Percentiles rank a stretch among this genome's conserved stretches.
These are phyloP conservation scores for Microtus californicus DNA, from an alignment of 2,797 vertebrate genomes.

Conservation along the genomic window DNA sequence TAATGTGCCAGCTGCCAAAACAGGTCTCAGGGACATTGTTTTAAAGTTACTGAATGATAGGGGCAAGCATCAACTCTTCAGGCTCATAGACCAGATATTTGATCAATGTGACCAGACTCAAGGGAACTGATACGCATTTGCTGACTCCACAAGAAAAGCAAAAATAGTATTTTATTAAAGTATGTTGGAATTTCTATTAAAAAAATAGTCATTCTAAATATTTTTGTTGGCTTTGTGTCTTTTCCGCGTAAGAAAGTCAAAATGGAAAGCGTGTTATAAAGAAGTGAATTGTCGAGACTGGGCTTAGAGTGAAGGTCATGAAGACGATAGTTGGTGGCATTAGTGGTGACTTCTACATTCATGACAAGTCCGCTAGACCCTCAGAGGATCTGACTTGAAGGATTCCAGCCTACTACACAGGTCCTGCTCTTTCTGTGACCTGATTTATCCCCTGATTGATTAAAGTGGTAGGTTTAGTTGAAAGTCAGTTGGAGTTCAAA, in stretches of 20 bases:
- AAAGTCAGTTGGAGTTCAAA: not conserved
- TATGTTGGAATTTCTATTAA: not conserved
- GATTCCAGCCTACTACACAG: not conserved
- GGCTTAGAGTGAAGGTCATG: not conserved
- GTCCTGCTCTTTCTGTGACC: not conserved
- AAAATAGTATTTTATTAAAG: slow-evolving; percentile 35
- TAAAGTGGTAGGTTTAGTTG: slow-evolving; percentile 14
- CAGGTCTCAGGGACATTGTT: not conserved
- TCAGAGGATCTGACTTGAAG: not conserved
- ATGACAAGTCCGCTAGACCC: not conserved
- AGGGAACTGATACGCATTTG: not conserved
- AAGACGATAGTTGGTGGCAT: not conserved
- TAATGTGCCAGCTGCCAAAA: slow-evolving; percentile 4
- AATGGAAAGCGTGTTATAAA: not conserved
- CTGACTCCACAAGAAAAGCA: not conserved
- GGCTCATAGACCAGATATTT: not conserved
- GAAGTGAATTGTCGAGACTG: not conserved
- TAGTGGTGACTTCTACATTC: not conserved
- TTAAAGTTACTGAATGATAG: not conserved
- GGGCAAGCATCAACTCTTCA: slow-evolving; percentile 24
- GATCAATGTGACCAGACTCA: not conserved
- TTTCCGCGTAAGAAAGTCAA: not conserved
- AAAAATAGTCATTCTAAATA: slow-evolving; percentile 12
- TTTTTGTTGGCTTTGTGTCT: not conserved
- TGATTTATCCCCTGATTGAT: not conserved